Evolutionary conservation across 2,888 invertebrate genomes (phyloP).

Genomic region (Tethea ocularis): DNA sequence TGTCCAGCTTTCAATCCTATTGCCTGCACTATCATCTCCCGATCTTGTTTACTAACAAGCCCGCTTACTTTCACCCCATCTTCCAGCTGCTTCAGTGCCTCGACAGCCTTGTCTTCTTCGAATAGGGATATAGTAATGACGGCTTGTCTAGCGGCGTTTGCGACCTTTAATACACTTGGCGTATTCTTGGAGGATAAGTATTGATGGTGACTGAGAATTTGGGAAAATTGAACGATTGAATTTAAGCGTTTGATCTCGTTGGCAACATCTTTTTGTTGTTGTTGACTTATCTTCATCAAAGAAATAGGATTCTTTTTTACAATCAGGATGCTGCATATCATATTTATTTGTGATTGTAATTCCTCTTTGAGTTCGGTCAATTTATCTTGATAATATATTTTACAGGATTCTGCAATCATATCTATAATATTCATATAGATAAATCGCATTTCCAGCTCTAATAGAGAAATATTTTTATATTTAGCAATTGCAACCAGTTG

Average conservation of each 20-base stretch:
- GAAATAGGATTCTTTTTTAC: constrained; percentile 22
- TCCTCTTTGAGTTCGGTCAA: constrained; percentile 31
- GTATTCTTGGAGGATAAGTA: constrained; percentile 24
- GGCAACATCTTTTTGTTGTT: constrained; percentile 62
- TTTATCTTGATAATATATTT: constrained; percentile 32
- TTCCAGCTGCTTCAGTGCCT: constrained; percentile 46
- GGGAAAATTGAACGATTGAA: constrained; percentile 53
- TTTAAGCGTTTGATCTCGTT: constrained; percentile 63
- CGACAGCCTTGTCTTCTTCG: constrained; percentile 40
- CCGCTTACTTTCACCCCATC: constrained; percentile 44
- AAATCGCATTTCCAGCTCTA: constrained; percentile 54
- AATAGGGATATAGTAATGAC: constrained; percentile 49
- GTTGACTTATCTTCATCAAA: constrained; percentile 61
- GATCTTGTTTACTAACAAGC: constrained; percentile 62
- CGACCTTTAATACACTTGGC: constrained; percentile 31
- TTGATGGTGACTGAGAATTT: constrained; percentile 35
- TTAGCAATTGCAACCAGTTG: constrained; percentile 24
- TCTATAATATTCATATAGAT: constrained; percentile 54
- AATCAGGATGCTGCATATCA: constrained; percentile 43
- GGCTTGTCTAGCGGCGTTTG: constrained; percentile 29
- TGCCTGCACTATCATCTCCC: constrained; percentile 81
- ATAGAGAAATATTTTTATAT: constrained; percentile 41
- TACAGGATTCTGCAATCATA: constrained; percentile 49
- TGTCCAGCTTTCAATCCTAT: constrained; percentile 83
- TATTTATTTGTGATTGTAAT: constrained; percentile 36